Percentiles rank a stretch among this genome's conserved stretches.
Evolutionary conservation across 92 coral and sea anemone species (phyloP).

Genomic region (Epizoanthus stellaris): DNA sequence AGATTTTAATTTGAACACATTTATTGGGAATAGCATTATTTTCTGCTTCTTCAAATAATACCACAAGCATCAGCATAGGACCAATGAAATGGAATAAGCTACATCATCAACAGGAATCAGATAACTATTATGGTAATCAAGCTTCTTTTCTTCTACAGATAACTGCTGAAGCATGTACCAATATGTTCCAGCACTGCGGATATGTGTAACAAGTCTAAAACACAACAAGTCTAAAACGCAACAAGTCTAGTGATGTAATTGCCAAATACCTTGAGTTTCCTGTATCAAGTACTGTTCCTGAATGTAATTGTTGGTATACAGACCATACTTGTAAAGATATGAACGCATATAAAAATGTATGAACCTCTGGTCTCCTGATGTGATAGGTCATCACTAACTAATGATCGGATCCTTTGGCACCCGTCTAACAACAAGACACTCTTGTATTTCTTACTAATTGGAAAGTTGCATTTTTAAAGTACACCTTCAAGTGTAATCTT

Average conservation of each 20-base stretch:
- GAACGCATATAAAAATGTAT: background rate
- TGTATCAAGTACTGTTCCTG: background rate
- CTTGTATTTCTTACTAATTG: background rate
- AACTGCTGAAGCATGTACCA: conserved; percentile 40
- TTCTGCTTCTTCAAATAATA: background rate
- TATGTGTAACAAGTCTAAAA: conserved; percentile 21
- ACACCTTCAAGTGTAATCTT: background rate
- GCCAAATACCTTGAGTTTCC: background rate
- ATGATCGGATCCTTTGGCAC: background rate
- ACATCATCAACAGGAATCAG: background rate
- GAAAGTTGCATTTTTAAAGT: background rate
- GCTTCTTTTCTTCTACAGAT: conserved; percentile 38
- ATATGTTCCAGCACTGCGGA: conserved; percentile 37
- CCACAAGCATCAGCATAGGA: too few relatives aligned
- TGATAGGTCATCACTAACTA: background rate
- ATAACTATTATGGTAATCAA: background rate
- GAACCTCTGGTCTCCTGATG: background rate
- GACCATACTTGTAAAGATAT: background rate
- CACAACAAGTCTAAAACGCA: background rate
- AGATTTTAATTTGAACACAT: background rate
- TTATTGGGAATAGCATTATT: background rate
- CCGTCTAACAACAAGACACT: background rate
- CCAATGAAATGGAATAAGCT: background rate
- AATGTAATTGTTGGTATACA: background rate
- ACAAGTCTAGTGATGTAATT: too few relatives aligned